phyloP scores from a whole-genome alignment of 2,113 vertebrate species.

The Muntiacus muntjak region DNA sequence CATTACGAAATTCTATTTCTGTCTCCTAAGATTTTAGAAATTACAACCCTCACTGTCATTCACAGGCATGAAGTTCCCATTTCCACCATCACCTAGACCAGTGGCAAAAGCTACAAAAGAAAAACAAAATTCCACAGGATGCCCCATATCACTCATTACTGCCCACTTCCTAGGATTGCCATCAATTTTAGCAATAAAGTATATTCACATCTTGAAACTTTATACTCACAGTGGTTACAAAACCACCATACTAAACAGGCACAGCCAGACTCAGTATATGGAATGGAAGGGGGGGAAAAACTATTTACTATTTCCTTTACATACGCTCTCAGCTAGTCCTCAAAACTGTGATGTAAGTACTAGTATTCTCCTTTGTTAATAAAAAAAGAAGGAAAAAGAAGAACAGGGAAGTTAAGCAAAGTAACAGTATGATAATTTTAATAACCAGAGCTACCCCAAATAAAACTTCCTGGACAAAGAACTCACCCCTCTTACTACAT shows the following conservation, averaged over 20 bases:
- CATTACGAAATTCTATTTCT: not conserved
- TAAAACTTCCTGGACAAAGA: constrained; percentile 28
- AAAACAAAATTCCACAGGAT: not conserved
- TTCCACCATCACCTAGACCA: not conserved
- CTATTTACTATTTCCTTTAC: not conserved
- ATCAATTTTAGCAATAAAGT: constrained; percentile 26
- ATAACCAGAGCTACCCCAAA: not conserved
- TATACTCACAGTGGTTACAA: not conserved
- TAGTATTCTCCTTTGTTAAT: not conserved
- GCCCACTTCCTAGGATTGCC: not conserved
- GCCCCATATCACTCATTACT: not conserved
- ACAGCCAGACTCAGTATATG: not conserved
- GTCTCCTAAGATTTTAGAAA: constrained; percentile 12
- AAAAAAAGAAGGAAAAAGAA: not conserved
- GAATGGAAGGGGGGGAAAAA: not conserved
- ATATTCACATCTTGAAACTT: constrained; percentile 15
- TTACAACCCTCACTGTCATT: not conserved
- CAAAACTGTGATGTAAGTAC: not conserved
- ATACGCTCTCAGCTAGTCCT: not conserved
- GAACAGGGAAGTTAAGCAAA: not conserved
- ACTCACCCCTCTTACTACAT: not conserved
- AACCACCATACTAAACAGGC: not conserved
- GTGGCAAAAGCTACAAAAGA: not conserved
- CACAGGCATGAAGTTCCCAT: not conserved
- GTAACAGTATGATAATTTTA: not conserved